Base-by-base conservation (phyloP, 2,797 vertebrate species). In the Chelmon rostratus region DNA sequence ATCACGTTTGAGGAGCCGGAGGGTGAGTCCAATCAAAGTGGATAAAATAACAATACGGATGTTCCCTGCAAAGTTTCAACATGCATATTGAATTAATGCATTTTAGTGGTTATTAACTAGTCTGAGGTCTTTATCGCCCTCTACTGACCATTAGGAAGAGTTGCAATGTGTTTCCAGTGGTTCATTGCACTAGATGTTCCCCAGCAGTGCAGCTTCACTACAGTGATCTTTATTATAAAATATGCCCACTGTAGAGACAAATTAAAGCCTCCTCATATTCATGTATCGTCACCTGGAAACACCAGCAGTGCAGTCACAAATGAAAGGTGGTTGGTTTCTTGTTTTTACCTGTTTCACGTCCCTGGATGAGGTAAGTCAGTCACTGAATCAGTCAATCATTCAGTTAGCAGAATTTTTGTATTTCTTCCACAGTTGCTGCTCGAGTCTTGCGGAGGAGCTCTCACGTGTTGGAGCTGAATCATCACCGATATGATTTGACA, bases 1-100 rank as follows among this genome's bases (percentile, higher is more conserved):
- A 59, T 95, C 25, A 73, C 80, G 15, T 93, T 89, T 71, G 73
- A 91, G 71, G 44, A 67, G 8, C 56, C 73, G 2, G 57, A 88
- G 57, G 90, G 90, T 93, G 76, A 75, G 76, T 74, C 53, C 4
- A 19, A 2, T 25, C 37, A 66, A 47, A 10, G 2, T 6, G 11
- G 6, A 40, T n/a, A 31, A 57, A 44, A 3, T 13, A 23, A 19
- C 0, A 44, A 13, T 6, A 8, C 9, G 21, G 6, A 7, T 21
- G 7, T 44, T 38, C 38, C 68, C 42, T 18, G 33, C 3, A 19
- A 44, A 46, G 38, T 71, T 52, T 44, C 6, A 8, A 21, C 12
- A 25, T 4, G 7, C 19, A 8, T 8, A 8, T 1, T 40, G 11
- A 1, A 16, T 38, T 1, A 0, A 8, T 53, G 25, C 11, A 1